Evolutionary conservation across 2,797 vertebrate genomes (phyloP), one percentile per base, ranked within the genome.

Genomic region (Pelobates cultripes): DNA sequence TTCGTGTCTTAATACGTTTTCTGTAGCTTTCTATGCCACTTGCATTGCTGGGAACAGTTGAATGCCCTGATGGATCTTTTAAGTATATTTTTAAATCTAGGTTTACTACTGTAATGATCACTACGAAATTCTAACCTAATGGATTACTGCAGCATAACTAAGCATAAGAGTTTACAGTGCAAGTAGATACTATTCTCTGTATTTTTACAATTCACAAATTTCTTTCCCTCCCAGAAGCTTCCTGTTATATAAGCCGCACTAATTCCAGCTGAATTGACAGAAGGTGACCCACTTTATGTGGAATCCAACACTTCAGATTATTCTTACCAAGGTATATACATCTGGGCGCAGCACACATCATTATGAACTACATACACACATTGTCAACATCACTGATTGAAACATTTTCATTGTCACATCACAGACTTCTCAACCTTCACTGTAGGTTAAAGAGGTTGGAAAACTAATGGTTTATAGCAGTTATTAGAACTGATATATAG

Each of bases 251-350:
- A 82, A 85, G 78, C 53, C 57, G 7, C 3, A 85, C 2, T 83
- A 81, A 89, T 64, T 86, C 61, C 78, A 45, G 42, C 10, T 63
- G 81, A 85, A 85, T 14, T 82, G 88, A 84, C 61, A 88, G 79
- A 78, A 86, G 75, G 64, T 86, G 67, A 86, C 74, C 83, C 83
- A 83, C 77, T 88, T 90, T 80, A n/a, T 63, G 86, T 77, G 82
- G 88, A 89, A 89, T 78, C 61, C 53, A 88, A 87, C 10, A 43
- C 55, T 47, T 63, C 45, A 44, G 43, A 84, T 85, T 88, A 86
- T 82, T 85, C 70, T 72, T 77, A 75, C 17, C 79, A 14, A 53
- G 79, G 77, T 63, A 71, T 77, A 68, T 79, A 43, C 44, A 81
- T 43, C 66, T 79, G 76, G 85, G 55, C 86, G 86, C 0, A 44